Evolutionary conservation across 2,888 invertebrate genomes (phyloP).

Genomic region (Magallana nippona): DNA sequence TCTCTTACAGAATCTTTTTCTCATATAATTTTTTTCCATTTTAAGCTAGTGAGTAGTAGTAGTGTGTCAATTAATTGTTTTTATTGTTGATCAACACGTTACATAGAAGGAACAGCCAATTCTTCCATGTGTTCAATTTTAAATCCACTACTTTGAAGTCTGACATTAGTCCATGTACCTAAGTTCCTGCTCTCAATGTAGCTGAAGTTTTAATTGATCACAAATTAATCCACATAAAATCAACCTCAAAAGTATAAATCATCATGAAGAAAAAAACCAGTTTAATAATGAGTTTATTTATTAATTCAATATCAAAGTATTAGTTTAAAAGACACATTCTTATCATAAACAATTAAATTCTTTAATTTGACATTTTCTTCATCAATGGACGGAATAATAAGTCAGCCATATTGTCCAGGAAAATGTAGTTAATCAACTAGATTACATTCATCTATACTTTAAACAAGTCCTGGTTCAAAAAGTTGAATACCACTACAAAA

Average conservation of each 20-base stretch:
- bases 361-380: neutral
- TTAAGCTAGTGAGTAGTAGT: no score
- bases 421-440: neutral
- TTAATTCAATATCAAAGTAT: constrained; percentile 31
- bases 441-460: neutral
- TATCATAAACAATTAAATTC: constrained; percentile 11
- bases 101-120: no score
- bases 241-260: neutral
- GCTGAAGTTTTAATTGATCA: no score
- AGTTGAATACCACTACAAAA: constrained; percentile 10
- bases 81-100: no score
- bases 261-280: neutral
- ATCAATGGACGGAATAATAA: neutral
- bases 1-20: no score
- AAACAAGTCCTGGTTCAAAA: neutral
- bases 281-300: constrained; percentile 18
- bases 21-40: no score
- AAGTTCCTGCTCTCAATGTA: no score
- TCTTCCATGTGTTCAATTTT: no score
- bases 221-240: neutral
- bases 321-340: constrained; percentile 31
- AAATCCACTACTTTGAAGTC: no score
- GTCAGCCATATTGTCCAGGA: neutral
- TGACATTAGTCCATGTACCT: no score
- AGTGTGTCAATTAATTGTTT: no score